Percentiles rank a stretch among this genome's conserved stretches.
phyloP scores from a whole-genome alignment of 2,888 invertebrate species.

The Lottia gigantea region DNA sequence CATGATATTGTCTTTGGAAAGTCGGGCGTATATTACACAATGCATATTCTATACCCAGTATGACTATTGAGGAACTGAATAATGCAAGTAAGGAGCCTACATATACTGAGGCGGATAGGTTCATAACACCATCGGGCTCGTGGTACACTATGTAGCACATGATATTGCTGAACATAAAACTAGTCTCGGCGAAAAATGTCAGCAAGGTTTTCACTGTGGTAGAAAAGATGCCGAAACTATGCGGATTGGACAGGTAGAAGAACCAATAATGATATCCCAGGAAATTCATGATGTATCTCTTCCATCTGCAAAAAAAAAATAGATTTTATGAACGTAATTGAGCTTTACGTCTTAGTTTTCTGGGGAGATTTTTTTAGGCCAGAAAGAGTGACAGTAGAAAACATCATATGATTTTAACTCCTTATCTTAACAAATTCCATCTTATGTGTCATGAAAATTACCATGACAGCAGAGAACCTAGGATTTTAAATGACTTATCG shows the following conservation, averaged over 20 bases:
- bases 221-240: not conserved
- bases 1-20: not conserved
- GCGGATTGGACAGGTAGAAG: not conserved
- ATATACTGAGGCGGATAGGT: not conserved
- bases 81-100: not conserved
- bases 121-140: not conserved
- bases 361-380: no score
- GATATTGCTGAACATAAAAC: not conserved
- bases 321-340: no score
- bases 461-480: no score
- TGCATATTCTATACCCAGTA: not conserved
- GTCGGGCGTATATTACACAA: not conserved
- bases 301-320: not conserved
- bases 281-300: not conserved
- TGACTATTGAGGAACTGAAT: not conserved
- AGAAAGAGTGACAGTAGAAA: no score
- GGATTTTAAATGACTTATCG: no score
- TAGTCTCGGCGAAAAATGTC: not conserved
- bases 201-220: not conserved
- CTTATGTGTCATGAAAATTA: no score
- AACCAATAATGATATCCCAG: not conserved
- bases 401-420: no score
- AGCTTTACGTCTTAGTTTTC: no score
- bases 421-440: no score
- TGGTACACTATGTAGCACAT: not conserved